A percentile compares a stretch with the other conserved stretches of the same genome.
Evolutionary conservation across 1,140 invertebrate genomes (phyloP).

Genomic region (Tetragonula clypearis): DNA sequence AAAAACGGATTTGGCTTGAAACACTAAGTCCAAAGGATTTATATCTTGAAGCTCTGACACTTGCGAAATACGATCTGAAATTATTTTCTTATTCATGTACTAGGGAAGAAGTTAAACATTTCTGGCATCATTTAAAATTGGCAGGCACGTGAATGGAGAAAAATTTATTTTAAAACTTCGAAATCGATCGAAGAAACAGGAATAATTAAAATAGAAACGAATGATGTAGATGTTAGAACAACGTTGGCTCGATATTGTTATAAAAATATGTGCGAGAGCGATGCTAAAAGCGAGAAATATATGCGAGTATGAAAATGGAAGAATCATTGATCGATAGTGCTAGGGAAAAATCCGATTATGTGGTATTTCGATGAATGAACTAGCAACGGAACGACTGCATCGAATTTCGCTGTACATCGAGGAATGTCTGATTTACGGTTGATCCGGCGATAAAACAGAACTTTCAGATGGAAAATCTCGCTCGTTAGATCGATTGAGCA

Average conservation of each 20-base stretch:
- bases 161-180: no score
- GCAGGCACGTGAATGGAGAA: neutral
- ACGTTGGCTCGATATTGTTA: neutral
- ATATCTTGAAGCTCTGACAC: no score
- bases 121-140: no score
- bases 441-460: neutral
- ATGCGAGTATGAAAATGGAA: neutral
- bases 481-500: neutral
- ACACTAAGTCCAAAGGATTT: no score
- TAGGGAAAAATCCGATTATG: conserved; percentile 1
- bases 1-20: no score
- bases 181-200: neutral
- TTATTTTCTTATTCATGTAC: no score
- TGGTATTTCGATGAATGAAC: neutral
- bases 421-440: neutral
- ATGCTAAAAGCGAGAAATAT: no score
- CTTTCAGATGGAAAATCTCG: neutral
- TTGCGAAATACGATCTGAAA: no score
- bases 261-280: neutral
- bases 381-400: conserved; percentile 2
- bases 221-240: neutral
- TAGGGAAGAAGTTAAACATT: no score
- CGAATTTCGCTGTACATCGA: neutral
- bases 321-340: neutral
- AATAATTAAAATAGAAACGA: neutral